phyloP scores from a whole-genome alignment of 2,888 invertebrate species.

The Ochropleura leucogaster region DNA sequence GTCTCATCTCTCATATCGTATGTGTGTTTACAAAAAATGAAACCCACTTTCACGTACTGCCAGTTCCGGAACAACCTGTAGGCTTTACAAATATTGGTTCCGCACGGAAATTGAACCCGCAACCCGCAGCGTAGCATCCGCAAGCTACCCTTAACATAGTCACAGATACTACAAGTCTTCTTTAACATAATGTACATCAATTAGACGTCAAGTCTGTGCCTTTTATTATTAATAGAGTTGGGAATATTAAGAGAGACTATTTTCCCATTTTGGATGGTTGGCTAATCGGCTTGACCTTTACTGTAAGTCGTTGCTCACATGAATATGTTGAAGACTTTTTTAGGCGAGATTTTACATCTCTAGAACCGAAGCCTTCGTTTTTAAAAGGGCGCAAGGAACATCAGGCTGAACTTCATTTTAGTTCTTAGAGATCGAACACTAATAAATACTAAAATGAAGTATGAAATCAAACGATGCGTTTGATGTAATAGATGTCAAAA shows the following conservation, averaged over 20 bases:
- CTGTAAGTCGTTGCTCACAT: background rate
- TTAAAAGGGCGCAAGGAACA: background rate
- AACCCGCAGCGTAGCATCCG: no score
- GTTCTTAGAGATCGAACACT: background rate
- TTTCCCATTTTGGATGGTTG: background rate
- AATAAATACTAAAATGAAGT: background rate
- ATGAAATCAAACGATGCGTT: background rate
- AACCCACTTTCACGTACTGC: no score
- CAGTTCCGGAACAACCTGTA: no score
- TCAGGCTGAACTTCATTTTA: background rate
- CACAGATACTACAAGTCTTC: no score
- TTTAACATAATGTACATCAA: no score
- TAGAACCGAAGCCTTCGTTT: background rate
- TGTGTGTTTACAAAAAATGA: no score
- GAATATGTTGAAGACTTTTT: background rate
- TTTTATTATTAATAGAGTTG: background rate
- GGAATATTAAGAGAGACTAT: background rate
- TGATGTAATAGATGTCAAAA: background rate
- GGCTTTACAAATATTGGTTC: no score
- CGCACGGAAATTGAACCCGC: no score
- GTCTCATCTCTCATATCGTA: no score
- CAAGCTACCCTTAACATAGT: no score
- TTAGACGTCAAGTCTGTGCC: background rate
- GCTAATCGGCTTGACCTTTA: background rate
- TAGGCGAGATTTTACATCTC: background rate